Evolutionary conservation across 30 jellyfish, hydroid and myxozoan genomes (phyloP).

Genomic region (Pelagia noctiluca): DNA sequence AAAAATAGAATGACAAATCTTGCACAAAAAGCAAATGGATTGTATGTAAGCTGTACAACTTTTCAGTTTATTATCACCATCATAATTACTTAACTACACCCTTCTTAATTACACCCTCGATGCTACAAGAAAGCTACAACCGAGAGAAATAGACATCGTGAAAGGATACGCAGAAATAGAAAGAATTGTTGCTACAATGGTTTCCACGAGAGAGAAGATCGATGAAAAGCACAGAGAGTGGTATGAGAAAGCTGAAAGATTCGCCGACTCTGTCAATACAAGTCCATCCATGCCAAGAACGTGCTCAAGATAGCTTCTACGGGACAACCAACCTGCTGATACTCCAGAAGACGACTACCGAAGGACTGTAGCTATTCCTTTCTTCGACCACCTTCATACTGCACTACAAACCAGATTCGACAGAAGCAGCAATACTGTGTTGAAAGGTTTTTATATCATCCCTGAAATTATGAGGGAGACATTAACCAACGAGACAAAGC

Average conservation of each 20-base stretch:
- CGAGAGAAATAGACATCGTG: too few relatives aligned
- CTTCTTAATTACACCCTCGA: too few relatives aligned
- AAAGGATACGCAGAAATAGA: conserved; percentile 8
- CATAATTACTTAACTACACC: too few relatives aligned
- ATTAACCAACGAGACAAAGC: too few relatives aligned
- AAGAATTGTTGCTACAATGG: not conserved
- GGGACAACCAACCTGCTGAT: conserved; percentile 8
- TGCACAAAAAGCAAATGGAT: not conserved
- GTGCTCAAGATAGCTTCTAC: conserved; percentile 7
- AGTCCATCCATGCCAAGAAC: conserved; percentile 13
- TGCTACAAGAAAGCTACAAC: too few relatives aligned
- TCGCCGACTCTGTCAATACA: conserved; percentile 1
- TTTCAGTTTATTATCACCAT: conserved; percentile 4
- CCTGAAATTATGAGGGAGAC: too few relatives aligned
- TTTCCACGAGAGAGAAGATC: not conserved
- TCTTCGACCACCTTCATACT: conserved; percentile 24
- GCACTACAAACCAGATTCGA: too few relatives aligned
- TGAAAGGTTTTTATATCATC: too few relatives aligned
- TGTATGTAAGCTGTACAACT: not conserved
- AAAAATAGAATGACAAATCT: not conserved
- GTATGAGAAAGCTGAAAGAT: not conserved
- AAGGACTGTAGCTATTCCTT: not conserved
- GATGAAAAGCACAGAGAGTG: not conserved
- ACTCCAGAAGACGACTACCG: conserved; percentile 7
- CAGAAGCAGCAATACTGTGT: too few relatives aligned